Conservation (phyloP, 2,113 vertebrate genomes). For the Varanus komodoensis region DNA sequence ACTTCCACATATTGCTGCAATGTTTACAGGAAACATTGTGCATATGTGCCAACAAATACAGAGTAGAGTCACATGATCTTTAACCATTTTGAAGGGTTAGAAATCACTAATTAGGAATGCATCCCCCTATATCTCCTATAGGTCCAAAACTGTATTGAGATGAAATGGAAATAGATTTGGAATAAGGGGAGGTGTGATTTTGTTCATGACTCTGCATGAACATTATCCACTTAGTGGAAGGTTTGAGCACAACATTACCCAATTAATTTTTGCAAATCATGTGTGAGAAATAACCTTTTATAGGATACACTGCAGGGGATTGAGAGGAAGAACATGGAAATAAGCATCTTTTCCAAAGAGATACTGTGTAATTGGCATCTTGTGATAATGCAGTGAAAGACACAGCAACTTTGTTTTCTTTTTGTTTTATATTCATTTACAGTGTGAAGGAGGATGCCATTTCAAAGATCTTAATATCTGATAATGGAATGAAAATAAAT, state of each 20-base stretch:
- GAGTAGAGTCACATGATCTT: background rate
- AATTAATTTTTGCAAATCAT: background rate
- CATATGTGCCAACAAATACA: background rate
- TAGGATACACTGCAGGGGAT: background rate
- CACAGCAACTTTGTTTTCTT: background rate
- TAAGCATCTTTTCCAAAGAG: background rate
- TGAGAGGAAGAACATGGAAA: background rate
- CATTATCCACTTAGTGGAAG: background rate
- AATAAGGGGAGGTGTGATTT: background rate
- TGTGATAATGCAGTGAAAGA: background rate
- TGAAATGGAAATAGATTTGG: background rate
- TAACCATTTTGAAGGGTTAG: background rate
- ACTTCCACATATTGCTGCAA: background rate
- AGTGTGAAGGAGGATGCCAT: background rate
- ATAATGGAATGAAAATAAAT: slow-evolving; percentile 35
- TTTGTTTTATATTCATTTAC: slow-evolving; percentile 22
- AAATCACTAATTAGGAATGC: background rate
- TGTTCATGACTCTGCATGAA: background rate
- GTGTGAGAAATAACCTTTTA: background rate
- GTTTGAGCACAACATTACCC: background rate
- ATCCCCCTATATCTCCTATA: background rate
- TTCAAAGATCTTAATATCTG: slow-evolving; percentile 22
- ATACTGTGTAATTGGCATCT: background rate
- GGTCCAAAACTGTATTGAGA: background rate
- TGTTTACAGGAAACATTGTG: background rate